Evolutionary conservation across 2,797 vertebrate genomes (phyloP), one percentile per base, ranked within the genome.

Genomic region (Phaenicophaeus curvirostris): DNA sequence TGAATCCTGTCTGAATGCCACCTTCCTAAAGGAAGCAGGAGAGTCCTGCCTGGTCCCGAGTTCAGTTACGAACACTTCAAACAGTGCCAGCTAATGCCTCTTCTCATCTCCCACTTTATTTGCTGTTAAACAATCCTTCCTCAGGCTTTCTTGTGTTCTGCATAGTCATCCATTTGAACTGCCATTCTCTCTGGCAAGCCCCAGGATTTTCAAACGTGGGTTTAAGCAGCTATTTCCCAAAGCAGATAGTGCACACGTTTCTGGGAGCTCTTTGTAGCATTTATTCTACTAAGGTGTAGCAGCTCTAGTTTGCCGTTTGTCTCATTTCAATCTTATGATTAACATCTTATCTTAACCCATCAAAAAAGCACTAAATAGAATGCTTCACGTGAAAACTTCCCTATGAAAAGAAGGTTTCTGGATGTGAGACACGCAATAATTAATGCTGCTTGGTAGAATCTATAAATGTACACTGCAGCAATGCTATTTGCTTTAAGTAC

Each of bases 391-490:
- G 91, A 93, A 94, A 94, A 89, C 19, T 57, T 75, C 74, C 46
- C 65, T 80, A 16, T 77, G 87, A 87, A 95, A 93, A 91, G 93
- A 59, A 63, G 92, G 35, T 71, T 93, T 94, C 91, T 95, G 94
- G 74, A 82, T 95, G 93, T 92, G 95, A 97, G 95, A 95, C 80
- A 83, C 93, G 41, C 83, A 94, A 89, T 94, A 96, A 97, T 96
- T 96, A 97, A 97, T 97, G 95, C 95, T 96, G 96, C 94, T 96
- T 96, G 95, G 94, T 96, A 96, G 96, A 93, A 97, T 96, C 96
- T 96, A 87, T 94, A 96, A 90, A 96, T 90, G 94, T 97, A 97
- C 91, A 96, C 94, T 95, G 95, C 46, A 93, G 96, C 67, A 71
- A 89, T 94, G 93, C 93, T 97, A 83, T 96, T 97, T 96, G 95